Evolutionary conservation across 2,113 vertebrate genomes (phyloP).

Genomic region (Myiozetetes cayanensis): DNA sequence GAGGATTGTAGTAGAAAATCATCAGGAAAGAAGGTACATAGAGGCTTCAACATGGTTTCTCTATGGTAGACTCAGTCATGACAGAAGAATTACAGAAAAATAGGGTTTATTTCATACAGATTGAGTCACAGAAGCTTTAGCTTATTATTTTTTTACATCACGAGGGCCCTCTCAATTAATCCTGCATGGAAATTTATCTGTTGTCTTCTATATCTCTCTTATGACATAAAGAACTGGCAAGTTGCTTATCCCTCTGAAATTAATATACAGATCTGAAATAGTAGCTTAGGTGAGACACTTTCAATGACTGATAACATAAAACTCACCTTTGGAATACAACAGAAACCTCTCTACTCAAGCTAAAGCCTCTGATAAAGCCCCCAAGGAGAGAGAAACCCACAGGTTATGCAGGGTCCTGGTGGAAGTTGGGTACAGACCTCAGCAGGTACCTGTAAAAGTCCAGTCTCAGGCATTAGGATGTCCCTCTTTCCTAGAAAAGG

Average conservation of each 20-base stretch:
- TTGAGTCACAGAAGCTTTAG: neutral
- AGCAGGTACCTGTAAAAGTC: neutral
- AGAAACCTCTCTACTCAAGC: neutral
- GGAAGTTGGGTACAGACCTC: neutral
- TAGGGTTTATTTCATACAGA: neutral
- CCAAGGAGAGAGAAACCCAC: neutral
- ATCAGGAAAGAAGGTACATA: neutral
- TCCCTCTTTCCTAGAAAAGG: neutral
- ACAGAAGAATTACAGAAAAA: neutral
- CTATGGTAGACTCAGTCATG: neutral
- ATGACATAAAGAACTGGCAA: neutral
- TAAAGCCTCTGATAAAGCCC: neutral
- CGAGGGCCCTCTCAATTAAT: neutral
- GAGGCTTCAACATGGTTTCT: accelerated
- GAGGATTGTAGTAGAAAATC: neutral
- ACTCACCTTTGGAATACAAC: neutral
- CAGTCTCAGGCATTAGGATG: neutral
- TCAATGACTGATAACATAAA: neutral
- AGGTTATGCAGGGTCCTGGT: neutral
- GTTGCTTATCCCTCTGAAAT: neutral
- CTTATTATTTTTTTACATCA: accelerated
- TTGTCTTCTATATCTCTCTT: neutral
- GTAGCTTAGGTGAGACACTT: neutral
- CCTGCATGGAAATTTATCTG: neutral
- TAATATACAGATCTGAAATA: neutral